Conservation (phyloP, 2,113 vertebrate genomes). For the Perca schrenkii region DNA sequence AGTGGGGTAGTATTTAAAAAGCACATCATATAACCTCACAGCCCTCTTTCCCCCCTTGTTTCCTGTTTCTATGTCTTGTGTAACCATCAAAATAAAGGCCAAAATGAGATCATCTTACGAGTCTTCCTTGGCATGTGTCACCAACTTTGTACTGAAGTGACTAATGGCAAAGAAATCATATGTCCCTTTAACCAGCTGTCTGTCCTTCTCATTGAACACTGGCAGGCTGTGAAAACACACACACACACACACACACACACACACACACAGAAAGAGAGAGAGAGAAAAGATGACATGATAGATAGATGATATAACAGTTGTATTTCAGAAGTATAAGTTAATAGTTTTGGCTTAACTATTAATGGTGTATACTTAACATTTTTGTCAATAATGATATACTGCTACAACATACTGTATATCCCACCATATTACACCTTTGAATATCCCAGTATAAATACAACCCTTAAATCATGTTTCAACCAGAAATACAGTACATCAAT, state of each 20-base stretch:
- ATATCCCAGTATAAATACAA: background rate
- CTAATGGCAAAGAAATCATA: constrained; percentile 96
- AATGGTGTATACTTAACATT: background rate
- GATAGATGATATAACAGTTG: background rate
- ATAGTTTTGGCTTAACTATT: background rate
- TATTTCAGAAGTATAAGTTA: background rate
- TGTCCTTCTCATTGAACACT: constrained; percentile 90
- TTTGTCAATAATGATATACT: background rate
- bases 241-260: too few species aligned
- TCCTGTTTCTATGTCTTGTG: background rate
- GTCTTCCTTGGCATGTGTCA: constrained; percentile 91
- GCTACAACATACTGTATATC: background rate
- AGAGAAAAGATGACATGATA: background rate
- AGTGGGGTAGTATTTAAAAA: background rate
- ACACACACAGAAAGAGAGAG: too few species aligned
- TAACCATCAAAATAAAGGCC: background rate
- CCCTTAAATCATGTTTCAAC: background rate
- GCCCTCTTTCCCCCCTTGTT: background rate
- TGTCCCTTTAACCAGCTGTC: constrained; percentile 87
- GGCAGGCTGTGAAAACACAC: constrained; percentile 82
- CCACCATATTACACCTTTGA: background rate
- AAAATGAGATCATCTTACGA: constrained; percentile 52
- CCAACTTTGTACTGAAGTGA: constrained; percentile 93
- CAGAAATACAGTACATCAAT: background rate
- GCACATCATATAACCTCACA: background rate